Base-by-base conservation (phyloP, 2,113 vertebrate genomes). In the Asarcornis scutulata region DNA sequence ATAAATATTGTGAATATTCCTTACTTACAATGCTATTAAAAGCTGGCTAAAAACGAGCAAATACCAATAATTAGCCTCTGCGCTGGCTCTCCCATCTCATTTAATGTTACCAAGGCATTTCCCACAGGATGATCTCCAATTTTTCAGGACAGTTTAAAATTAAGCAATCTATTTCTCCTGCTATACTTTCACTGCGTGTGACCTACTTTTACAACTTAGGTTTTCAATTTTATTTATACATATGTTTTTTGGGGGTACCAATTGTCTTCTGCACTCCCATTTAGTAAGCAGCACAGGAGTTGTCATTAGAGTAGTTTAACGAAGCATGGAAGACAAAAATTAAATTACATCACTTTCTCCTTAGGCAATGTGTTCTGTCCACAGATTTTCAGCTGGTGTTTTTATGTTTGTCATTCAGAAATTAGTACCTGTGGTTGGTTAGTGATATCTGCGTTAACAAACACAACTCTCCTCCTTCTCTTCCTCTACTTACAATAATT, bases 91-190 rank as follows among this genome's bases (percentile, higher is more conserved):
- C 62, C 23, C n/a, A 69, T 71, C 14, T 91, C 77, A 48, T 55
- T 83, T 82, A 27, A 52, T 7, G 25, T 59, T 38, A 86, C 62
- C 81, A 32, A 71, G 88, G 64, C 32, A 96, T 93, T 89, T 96
- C 95, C 95, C 93, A 89, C 31, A 91, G 95, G 95, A 85, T 79
- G 55, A 87, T 59, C 32, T 84, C 86, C 74, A 82, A 2, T 95
- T 96, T 96, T 97, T 88, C 71, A 92, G 58, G 69, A 53, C 92
- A 86, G 82, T 93, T 95, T 87, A 94, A 96, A 92, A 96, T 96
- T 95, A 92, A 80, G 88, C 67, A 29, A 82, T 92, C 95, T 52
- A 87, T 59, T 95, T 92, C 75, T 76, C 74, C 18, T 31, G 16
- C 31, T 93, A 94, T 77, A 83, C 73, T 94, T 89, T 79, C 74